phyloP scores from a whole-genome alignment of 1,140 invertebrate genomes.

The Calycopis cecrops region DNA sequence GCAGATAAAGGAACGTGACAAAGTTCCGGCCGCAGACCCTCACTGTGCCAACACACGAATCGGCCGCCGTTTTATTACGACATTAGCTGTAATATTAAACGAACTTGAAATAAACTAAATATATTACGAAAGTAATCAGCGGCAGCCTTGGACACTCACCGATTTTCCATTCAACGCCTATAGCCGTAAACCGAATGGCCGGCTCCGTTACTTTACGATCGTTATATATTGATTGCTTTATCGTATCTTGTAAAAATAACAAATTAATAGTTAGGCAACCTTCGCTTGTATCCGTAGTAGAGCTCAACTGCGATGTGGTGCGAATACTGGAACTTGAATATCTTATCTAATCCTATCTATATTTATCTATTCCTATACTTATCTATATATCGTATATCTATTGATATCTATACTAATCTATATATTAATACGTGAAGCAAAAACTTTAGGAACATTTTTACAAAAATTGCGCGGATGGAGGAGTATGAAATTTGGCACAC shows the following conservation, averaged over 20 bases:
- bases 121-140: constrained; percentile 7
- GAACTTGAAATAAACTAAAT: constrained; percentile 10
- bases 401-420: too few relatives aligned
- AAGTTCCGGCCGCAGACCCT: too few relatives aligned
- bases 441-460: too few relatives aligned
- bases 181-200: background rate
- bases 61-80: background rate
- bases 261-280: constrained; percentile 4
- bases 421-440: too few relatives aligned
- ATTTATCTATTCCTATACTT: too few relatives aligned
- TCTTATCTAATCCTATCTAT: too few relatives aligned
- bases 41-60: background rate
- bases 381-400: too few relatives aligned
- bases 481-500: too few relatives aligned
- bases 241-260: constrained; percentile 2
- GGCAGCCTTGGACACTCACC: constrained; percentile 7
- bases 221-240: constrained; percentile 12
- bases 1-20: background rate
- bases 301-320: too few relatives aligned
- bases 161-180: constrained; percentile 7
- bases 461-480: too few relatives aligned
- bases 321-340: too few relatives aligned
- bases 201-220: constrained; percentile 3
- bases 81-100: constrained; percentile 8
- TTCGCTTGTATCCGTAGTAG: background rate